Conservation (phyloP, 2,888 invertebrate genomes). For the Drosophila colorata region DNA sequence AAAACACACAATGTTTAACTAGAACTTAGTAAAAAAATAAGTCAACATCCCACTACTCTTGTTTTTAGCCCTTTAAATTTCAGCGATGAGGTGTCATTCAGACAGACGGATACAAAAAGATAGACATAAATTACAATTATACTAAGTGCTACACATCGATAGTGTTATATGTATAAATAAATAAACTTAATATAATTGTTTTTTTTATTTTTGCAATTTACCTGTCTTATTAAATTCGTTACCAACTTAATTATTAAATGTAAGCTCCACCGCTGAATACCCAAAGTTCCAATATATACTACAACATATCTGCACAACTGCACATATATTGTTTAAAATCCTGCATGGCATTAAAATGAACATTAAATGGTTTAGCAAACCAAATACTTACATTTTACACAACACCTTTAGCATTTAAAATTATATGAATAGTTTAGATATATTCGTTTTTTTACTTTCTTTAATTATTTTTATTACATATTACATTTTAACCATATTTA, state of each 20-base stretch:
- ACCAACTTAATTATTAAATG: background rate
- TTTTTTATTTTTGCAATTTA: background rate
- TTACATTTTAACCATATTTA: conserved; percentile 57
- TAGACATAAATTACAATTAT: no score
- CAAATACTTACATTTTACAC: no score
- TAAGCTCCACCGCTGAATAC: background rate
- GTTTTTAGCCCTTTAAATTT: no score
- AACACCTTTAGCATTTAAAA: conserved; percentile 52
- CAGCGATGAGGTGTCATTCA: no score
- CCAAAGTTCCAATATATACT: no score
- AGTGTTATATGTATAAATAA: no score
- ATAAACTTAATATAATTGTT: no score
- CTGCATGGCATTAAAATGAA: background rate
- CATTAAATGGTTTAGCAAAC: background rate
- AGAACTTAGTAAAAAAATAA: no score
- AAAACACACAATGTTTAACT: no score
- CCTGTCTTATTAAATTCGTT: background rate
- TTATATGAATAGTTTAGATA: conserved; percentile 75
- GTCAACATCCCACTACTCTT: no score
- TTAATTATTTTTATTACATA: conserved; percentile 60
- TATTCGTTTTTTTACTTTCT: conserved; percentile 45
- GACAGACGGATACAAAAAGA: no score
- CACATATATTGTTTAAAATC: background rate
- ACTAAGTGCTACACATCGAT: no score
- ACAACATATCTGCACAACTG: background rate